Evolutionary conservation across 1,140 invertebrate species (phyloP).

Genomic region (Eulimnadia texana): DNA sequence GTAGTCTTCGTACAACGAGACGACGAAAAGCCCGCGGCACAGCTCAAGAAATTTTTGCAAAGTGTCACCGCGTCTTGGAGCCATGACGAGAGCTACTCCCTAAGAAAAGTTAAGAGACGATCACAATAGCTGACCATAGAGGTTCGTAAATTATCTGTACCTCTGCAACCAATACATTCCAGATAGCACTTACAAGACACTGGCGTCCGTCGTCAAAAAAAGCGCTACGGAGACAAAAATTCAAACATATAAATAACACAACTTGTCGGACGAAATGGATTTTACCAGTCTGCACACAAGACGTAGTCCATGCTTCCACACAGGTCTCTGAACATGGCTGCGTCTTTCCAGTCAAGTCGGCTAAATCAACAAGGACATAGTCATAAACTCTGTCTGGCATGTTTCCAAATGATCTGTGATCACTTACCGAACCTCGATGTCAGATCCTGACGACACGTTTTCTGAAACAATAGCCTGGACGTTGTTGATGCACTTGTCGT

Average conservation of each 20-base stretch:
- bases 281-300: slow-evolving; percentile 54
- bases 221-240: slow-evolving; percentile 26
- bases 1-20: slow-evolving; percentile 7
- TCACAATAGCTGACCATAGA: slow-evolving; percentile 19
- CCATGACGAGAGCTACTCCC: slow-evolving; percentile 57
- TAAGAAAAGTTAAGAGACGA: slow-evolving; percentile 17
- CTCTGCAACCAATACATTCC: slow-evolving; percentile 43
- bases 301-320: slow-evolving; percentile 45
- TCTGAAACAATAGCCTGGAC: slow-evolving; percentile 44
- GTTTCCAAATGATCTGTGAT: slow-evolving; percentile 15
- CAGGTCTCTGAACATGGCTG: slow-evolving; percentile 21
- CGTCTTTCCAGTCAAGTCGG: slow-evolving; percentile 25
- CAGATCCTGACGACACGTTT: slow-evolving; percentile 36
- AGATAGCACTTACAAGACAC: slow-evolving; percentile 53
- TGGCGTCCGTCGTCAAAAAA: slow-evolving; percentile 65
- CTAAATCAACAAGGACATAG: slow-evolving; percentile 20
- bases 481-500: slow-evolving; percentile 58
- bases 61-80: slow-evolving; percentile 53
- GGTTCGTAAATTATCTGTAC: not conserved
- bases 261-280: not conserved
- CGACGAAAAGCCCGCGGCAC: not conserved
- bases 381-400: slow-evolving; percentile 14
- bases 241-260: not conserved
- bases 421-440: slow-evolving; percentile 9
- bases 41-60: slow-evolving; percentile 47